phyloP scores from a whole-genome alignment of 1,140 invertebrate species.

The Rhyacophila brunnea region DNA sequence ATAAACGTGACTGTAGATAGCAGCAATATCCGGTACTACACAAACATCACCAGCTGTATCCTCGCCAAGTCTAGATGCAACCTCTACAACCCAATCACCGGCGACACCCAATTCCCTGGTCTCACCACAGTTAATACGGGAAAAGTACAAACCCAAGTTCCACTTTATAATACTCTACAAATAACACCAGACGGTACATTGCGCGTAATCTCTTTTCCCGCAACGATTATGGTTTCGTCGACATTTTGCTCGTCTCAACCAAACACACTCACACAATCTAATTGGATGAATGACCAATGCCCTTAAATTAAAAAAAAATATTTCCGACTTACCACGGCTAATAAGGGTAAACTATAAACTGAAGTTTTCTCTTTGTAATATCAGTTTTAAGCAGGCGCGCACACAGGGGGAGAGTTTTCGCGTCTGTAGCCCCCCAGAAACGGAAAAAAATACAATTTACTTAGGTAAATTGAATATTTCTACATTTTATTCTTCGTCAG shows the following conservation, averaged over 20 bases:
- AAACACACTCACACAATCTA: conserved; percentile 39
- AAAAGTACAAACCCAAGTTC: conserved; percentile 37
- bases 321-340: no score
- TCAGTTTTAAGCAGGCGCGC: no score
- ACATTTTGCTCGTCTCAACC: conserved; percentile 41
- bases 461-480: no score
- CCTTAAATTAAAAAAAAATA: no score
- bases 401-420: no score
- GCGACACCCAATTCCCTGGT: conserved; percentile 55
- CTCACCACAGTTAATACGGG: conserved; percentile 37
- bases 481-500: no score
- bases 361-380: no score
- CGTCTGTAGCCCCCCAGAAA: no score
- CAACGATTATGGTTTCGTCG: conserved; percentile 36
- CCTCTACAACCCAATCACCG: conserved; percentile 57
- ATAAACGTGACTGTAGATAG: conserved; percentile 50
- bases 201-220: conserved; percentile 51
- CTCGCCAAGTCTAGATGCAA: conserved; percentile 55
- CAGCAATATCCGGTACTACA: conserved; percentile 54
- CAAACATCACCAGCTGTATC: conserved; percentile 58
- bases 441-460: no score
- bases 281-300: conserved; percentile 37
- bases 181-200: conserved; percentile 54
- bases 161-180: conserved; percentile 53
- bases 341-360: no score